A percentile compares a stretch with the other conserved stretches of the same genome.
Evolutionary conservation across 1,140 invertebrate genomes (phyloP).

Genomic region (Teleogryllus occipitalis): DNA sequence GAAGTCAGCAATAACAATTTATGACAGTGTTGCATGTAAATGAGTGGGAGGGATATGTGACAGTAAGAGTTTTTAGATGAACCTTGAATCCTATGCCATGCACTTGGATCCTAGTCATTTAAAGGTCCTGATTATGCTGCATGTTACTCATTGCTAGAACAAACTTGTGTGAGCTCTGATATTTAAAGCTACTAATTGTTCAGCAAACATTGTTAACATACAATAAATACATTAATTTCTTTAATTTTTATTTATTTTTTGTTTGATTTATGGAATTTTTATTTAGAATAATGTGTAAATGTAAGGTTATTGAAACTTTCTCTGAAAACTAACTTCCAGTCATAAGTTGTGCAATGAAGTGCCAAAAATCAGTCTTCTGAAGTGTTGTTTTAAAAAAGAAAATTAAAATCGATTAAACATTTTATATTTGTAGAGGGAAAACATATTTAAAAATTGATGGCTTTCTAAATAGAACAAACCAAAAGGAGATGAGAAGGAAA

Average conservation of each 20-base stretch:
- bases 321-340: too few relatives aligned
- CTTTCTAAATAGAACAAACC: too few relatives aligned
- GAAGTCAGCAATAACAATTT: not conserved
- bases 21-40: not conserved
- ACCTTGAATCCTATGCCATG: not conserved
- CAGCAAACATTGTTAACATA: not conserved
- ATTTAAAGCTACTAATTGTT: not conserved
- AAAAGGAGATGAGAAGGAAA: too few relatives aligned
- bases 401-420: too few relatives aligned
- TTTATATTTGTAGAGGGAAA: too few relatives aligned
- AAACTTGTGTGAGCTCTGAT: not conserved
- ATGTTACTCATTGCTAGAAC: not conserved
- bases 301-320: too few relatives aligned
- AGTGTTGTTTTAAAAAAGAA: too few relatives aligned
- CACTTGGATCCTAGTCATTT: not conserved
- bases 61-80: not conserved
- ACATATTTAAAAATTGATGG: too few relatives aligned
- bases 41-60: not conserved
- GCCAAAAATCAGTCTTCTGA: too few relatives aligned
- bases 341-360: too few relatives aligned
- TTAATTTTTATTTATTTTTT: not conserved
- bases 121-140: not conserved
- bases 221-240: not conserved
- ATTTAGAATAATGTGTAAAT: not conserved
- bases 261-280: not conserved